Conservation (phyloP, 2,797 vertebrate genomes). For the Helarctos malayanus region DNA sequence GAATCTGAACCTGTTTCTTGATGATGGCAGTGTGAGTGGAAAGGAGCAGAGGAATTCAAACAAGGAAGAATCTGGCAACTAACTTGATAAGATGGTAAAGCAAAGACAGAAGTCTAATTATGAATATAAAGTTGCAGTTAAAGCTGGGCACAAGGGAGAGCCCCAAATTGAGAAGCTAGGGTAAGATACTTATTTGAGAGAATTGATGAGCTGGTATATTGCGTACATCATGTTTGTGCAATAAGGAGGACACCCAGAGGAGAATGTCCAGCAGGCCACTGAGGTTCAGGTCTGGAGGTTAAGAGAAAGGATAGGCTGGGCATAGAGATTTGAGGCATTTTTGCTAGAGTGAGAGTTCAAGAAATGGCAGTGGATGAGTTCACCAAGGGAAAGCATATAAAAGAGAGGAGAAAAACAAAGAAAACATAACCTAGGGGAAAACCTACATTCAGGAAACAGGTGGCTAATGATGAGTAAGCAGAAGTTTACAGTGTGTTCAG, state of each 20-base stretch:
- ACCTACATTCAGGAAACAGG: not conserved
- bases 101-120: not conserved
- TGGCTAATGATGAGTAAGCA: not conserved
- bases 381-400: not conserved
- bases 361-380: not conserved
- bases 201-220: not conserved
- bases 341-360: not conserved
- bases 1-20: not conserved
- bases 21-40: not conserved
- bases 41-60: not conserved
- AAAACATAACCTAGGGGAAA: not conserved
- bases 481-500: not conserved
- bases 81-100: not conserved
- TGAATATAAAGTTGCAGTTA: no score
- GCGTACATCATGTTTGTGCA: fast-evolving
- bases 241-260: not conserved
- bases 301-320: not conserved
- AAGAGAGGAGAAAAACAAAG: not conserved
- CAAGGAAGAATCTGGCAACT: not conserved
- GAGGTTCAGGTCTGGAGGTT: not conserved
- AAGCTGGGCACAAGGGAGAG: not conserved
- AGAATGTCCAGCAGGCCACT: not conserved
- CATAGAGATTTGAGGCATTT: not conserved
- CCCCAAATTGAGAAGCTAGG: not conserved
- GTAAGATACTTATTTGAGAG: not conserved